phyloP scores from a whole-genome alignment of 2,113 vertebrate species.

The Chaetorhynchus papuensis region DNA sequence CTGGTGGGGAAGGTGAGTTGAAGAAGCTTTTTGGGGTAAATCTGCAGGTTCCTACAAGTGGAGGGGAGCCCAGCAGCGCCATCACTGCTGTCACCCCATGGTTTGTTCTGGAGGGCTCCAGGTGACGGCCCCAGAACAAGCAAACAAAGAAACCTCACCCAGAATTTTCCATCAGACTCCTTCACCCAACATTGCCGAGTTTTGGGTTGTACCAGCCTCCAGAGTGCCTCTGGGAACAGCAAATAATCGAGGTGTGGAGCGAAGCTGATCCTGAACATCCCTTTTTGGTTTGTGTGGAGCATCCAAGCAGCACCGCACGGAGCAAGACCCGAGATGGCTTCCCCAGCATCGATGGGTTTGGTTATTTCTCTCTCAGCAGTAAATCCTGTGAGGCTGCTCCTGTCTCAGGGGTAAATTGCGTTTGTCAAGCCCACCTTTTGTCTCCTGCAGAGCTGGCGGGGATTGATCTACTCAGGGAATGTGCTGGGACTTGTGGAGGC shows the following conservation, averaged over 20 bases:
- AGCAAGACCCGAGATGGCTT: background rate
- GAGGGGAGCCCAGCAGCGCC: background rate
- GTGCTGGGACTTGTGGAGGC: background rate
- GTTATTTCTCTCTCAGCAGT: background rate
- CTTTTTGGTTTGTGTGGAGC: background rate
- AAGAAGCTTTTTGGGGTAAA: background rate
- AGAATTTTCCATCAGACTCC: background rate
- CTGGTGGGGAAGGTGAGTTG: background rate
- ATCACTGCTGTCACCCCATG: fast-evolving
- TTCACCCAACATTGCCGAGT: background rate
- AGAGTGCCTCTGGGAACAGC: background rate
- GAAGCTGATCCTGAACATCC: background rate
- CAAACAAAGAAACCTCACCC: background rate
- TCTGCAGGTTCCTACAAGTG: background rate
- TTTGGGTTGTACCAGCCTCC: background rate
- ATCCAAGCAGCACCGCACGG: fast-evolving
- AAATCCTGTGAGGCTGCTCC: background rate
- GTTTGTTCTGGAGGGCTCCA: background rate
- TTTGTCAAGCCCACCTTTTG: background rate
- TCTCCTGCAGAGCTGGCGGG: background rate
- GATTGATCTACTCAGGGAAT: background rate
- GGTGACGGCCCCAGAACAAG: background rate
- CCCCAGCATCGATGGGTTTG: fast-evolving
- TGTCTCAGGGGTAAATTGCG: background rate
- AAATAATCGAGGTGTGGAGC: background rate